Base-by-base conservation (phyloP, 1,140 invertebrate genomes). In the Pachyrhynchus sulphureomaculatus region DNA sequence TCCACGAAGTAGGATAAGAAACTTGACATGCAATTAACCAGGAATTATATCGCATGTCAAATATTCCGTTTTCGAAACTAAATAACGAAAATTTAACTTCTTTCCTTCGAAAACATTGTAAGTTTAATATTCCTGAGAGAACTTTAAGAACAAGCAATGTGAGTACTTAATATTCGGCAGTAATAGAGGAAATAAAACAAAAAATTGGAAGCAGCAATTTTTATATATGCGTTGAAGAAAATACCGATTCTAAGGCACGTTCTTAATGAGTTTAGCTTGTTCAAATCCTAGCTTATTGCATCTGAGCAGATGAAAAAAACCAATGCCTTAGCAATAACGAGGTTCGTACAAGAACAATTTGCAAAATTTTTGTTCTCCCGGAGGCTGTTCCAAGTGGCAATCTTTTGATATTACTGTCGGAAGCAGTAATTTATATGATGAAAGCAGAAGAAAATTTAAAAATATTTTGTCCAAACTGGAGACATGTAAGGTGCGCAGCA, bases 381-480 rank as follows among this genome's bases (percentile, higher is more conserved):
- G 29, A 39, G 24, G 6, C 21, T 32, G 37, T 54, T 26, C 24
- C 47, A 4, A 6, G 12, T 21, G 47, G 53, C n/a, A 65, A 65
- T 47, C n/a, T 65, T 21, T 53, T 65, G 26, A 34, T 56, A 4
- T 47, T 65, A n/a, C 21, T 61, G 32, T 52, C 64, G 3, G 59
- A 66, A 21, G 64, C 49, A 15, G 52, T 59, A 15, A 15, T 47
- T 4, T 66, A 57, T 47, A 66, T 62, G 58, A 17, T 62, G 10
- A 66, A 62, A 39, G 23, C 33, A 15, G 52, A 13, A 39, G 8
- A 44, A 37, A 47, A 57, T 45, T 58, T 66, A 57, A 66, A 63
- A 64, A 52, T 59, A 18, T 64, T 66, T 45, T 58, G 64, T 39
- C 2, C 1, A n/a, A 58, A 59, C 17, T 26, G 63, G 29, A 59